A percentile compares a stretch with the other conserved stretches of the same genome.
Evolutionary conservation across 2,113 vertebrate genomes (phyloP).

Genomic region (Origma solitaria): DNA sequence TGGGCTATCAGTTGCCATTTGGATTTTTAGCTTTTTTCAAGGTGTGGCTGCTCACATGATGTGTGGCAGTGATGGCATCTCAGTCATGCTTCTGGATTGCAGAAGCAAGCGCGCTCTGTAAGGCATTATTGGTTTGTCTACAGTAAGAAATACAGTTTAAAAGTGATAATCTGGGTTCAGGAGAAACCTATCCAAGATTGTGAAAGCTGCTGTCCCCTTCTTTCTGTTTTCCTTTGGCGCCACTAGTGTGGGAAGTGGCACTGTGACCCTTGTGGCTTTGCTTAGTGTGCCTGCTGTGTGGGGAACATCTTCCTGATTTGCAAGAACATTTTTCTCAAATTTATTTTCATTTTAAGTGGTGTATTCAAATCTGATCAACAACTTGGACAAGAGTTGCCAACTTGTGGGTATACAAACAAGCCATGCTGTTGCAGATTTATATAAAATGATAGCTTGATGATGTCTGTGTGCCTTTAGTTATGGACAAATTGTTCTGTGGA

Average conservation of each 20-base stretch:
- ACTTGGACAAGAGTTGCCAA: background rate
- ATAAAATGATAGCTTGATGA: background rate
- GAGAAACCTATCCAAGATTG: background rate
- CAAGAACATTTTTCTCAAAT: background rate
- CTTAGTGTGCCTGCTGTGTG: rapidly evolving
- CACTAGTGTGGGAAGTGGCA: background rate
- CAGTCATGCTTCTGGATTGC: rapidly evolving
- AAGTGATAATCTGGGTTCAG: background rate
- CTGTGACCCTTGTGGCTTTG: background rate
- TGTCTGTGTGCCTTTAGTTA: background rate
- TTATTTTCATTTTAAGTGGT: background rate
- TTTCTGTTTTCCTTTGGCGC: background rate
- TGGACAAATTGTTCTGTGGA: background rate
- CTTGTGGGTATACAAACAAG: background rate
- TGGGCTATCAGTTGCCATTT: rapidly evolving
- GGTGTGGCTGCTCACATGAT: background rate
- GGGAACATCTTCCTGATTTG: background rate
- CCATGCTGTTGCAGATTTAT: background rate
- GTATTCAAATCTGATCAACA: rapidly evolving
- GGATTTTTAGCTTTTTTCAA: background rate
- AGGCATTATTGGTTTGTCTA: background rate
- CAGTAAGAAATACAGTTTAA: background rate
- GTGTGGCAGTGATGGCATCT: background rate
- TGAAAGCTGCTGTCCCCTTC: background rate
- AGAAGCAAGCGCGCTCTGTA: rapidly evolving